Conservation (phyloP, 2,888 invertebrate genomes). For the Corythucha ciliata region DNA sequence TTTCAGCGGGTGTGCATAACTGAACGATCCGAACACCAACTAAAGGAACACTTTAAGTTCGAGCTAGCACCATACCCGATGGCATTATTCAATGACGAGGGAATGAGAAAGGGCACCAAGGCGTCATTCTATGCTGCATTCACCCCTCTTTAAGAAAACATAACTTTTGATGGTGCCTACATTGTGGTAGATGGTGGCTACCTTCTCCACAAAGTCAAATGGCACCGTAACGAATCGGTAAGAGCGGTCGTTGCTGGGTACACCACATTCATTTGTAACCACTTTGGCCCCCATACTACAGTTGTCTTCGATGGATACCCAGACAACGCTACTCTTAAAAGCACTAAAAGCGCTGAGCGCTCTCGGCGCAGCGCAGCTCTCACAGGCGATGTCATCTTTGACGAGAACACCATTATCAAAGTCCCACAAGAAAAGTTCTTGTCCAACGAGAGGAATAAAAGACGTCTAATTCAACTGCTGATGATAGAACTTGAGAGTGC, state of each 20-base stretch:
- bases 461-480: conserved; percentile 7
- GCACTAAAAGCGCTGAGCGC: too few species aligned
- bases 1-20: conserved; percentile 28
- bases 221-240: not conserved
- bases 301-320: too few species aligned
- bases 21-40: conserved; percentile 34
- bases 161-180: too few species aligned
- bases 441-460: too few species aligned
- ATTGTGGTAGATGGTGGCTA: too few species aligned
- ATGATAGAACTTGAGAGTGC: not conserved
- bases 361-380: too few species aligned
- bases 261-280: conserved; percentile 1
- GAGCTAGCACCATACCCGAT: conserved; percentile 29
- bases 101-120: conserved; percentile 27
- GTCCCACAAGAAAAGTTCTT: too few species aligned
- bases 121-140: too few species aligned
- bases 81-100: conserved; percentile 22
- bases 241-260: not conserved
- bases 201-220: conserved; percentile 2
- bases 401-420: too few species aligned
- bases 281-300: not conserved
- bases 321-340: too few species aligned
- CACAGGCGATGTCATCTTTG: too few species aligned
- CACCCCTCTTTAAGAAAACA: too few species aligned
- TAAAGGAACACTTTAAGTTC: conserved; percentile 19